These are phyloP conservation scores for Dromas ardeola DNA, from an alignment of 2,113 vertebrate species.

Conservation along the genomic window DNA sequence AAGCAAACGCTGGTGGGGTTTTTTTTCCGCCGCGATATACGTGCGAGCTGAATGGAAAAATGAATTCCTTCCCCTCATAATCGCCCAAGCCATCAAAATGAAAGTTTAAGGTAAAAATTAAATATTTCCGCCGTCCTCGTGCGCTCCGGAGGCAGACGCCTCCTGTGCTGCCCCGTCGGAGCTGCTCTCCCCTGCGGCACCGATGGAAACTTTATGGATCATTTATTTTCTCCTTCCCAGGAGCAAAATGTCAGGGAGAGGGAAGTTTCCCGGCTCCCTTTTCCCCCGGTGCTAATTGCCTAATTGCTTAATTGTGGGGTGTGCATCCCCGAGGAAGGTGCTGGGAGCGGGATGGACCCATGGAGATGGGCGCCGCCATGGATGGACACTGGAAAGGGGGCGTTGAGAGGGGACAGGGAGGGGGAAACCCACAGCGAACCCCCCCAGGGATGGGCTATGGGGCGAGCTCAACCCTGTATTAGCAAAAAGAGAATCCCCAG, in stretches of 20 bases:
- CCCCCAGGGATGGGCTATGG: rapidly evolving
- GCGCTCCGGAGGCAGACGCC: neutral
- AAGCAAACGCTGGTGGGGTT: too few species aligned
- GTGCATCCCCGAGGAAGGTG: neutral
- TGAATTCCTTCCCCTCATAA: neutral
- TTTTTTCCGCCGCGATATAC: rapidly evolving
- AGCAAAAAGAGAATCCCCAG: neutral
- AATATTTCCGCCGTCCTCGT: neutral
- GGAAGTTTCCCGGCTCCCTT: neutral
- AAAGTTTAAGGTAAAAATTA: neutral
- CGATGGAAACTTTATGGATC: slow-evolving; percentile 35
- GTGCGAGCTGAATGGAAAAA: neutral
- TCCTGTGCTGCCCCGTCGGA: neutral
- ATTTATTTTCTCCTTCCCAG: slow-evolving; percentile 37
- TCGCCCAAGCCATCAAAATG: neutral
- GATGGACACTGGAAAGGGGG: neutral
- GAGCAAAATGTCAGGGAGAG: neutral
- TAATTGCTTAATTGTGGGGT: neutral
- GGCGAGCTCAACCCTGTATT: neutral
- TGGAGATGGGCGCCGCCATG: rapidly evolving
- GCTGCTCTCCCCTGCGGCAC: neutral
- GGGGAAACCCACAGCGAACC: neutral
- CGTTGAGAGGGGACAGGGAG: neutral
- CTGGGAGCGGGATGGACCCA: neutral
- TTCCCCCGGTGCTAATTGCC: neutral